Evolutionary conservation across 2,113 vertebrate genomes (phyloP), one percentile per base, ranked within the genome.

Genomic region (Brachyistius frenatus): DNA sequence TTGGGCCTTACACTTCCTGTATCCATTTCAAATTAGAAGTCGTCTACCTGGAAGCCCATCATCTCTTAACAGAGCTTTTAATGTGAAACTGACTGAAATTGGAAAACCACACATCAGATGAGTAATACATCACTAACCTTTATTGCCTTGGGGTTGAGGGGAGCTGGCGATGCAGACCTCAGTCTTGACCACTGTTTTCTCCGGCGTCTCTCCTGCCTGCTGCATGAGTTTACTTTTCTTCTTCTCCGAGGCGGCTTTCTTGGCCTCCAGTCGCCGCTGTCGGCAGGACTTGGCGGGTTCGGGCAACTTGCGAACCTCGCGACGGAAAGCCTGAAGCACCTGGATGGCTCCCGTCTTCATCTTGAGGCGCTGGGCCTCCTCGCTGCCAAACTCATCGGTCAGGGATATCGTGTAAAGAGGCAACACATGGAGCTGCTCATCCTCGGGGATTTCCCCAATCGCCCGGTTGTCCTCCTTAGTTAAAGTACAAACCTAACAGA

Each of bases 201-300:
- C 97, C 0, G 97, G 98, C 0, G 95, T 97, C 81, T 96, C 94
- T 44, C 95, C 90, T 63, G 95, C 83, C 88, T 96, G 97, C 86
- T 97, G 96, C 89, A 97, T 94, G 14, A 98, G 96, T 92, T 97
- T 96, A n/a, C 92, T 89, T 76, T 97, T 98, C 93, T 99, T 99
- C 91, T 96, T 98, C 92, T 99, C 98, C 0, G 97, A 96, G 0
- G 98, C 96, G 0, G 97, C 97, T 86, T 96, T 98, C 90, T 96
- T 96, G 52, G 98, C 97, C 49, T 99, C 98, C 75, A 98, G 92
- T 41, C 98, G 95, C 52, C 98, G 94, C 86, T 99, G 98, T 75
- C 98, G 94, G 79, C 97, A 99, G 4, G 98, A 99, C 90, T 99
- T 99, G 84, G 97, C 98, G 0, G 97, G 98, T 76, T 99, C 98